These are phyloP conservation scores for Melanogrammus aeglefinus DNA, from an alignment of 2,797 vertebrate species.

Conservation along the genomic window DNA sequence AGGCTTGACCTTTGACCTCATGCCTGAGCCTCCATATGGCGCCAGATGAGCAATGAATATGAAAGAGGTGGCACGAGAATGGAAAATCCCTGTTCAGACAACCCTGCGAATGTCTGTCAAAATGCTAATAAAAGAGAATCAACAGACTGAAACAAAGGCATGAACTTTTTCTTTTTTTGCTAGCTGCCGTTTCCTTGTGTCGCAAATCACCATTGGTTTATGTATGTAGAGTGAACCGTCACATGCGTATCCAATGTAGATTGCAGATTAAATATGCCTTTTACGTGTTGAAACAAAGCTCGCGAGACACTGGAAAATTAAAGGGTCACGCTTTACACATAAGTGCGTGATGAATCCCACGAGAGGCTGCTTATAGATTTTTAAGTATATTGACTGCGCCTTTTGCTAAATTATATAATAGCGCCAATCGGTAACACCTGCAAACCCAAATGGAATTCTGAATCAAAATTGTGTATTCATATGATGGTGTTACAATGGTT, in stretches of 20 bases:
- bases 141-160: not conserved
- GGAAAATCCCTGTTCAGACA: slow-evolving; percentile 29
- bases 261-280: not conserved
- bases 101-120: slow-evolving; percentile 4
- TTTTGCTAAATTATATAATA: no score
- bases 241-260: not conserved
- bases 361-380: not conserved
- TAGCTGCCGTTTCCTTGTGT: not conserved
- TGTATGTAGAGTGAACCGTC: not conserved
- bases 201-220: not conserved
- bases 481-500: not conserved
- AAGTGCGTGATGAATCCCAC: not conserved
- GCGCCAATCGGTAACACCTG: not conserved
- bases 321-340: not conserved
- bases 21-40: slow-evolving; percentile 37
- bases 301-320: not conserved
- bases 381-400: not conserved
- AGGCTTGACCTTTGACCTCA: slow-evolving; percentile 54
- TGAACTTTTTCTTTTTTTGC: not conserved
- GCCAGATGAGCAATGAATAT: slow-evolving; percentile 41
- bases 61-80: slow-evolving; percentile 41
- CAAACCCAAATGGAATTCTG: not conserved
- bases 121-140: not conserved
- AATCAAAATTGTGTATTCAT: not conserved
- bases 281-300: not conserved